Percentiles rank a stretch among this genome's conserved stretches.
These are phyloP conservation scores for Drosophila macrospina DNA, from an alignment of 2,888 invertebrate genomes.

Conservation along the genomic window DNA sequence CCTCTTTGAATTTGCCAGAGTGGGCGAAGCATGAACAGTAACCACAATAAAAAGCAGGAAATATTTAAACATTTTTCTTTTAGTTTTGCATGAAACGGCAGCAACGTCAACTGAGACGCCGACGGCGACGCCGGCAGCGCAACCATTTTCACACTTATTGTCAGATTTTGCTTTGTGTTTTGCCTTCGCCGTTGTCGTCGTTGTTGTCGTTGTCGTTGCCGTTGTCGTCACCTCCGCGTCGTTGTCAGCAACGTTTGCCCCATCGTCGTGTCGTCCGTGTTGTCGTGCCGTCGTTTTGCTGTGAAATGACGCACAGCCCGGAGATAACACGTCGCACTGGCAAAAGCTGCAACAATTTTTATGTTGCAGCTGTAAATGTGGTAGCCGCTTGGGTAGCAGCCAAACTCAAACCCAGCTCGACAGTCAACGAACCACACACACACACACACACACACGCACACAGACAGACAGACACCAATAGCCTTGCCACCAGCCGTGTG, in stretches of 20 bases:
- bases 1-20: slow-evolving; percentile 37
- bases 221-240: slow-evolving; percentile 6
- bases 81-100: slow-evolving; percentile 73
- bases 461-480: background rate
- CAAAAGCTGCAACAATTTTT: slow-evolving; percentile 74
- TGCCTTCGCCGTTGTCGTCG: slow-evolving; percentile 46
- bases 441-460: background rate
- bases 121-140: slow-evolving; percentile 40
- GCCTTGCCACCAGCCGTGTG: slow-evolving; percentile 16
- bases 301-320: slow-evolving; percentile 83
- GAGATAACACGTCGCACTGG: slow-evolving; percentile 77
- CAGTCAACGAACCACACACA: slow-evolving; percentile 3
- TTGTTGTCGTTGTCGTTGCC: slow-evolving; percentile 13
- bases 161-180: slow-evolving; percentile 79
- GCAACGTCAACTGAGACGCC: slow-evolving; percentile 20
- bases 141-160: slow-evolving; percentile 81
- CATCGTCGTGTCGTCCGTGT: slow-evolving; percentile 23
- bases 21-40: slow-evolving; percentile 43
- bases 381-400: slow-evolving; percentile 23
- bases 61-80: slow-evolving; percentile 84
- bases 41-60: slow-evolving; percentile 82
- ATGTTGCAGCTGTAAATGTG: slow-evolving; percentile 69
- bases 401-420: slow-evolving; percentile 3
- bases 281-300: slow-evolving; percentile 41
- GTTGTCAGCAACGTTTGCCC: slow-evolving; percentile 37